Percentiles rank a stretch among this genome's conserved stretches.
phyloP scores from a whole-genome alignment of 1,140 invertebrate genomes.

The honey bee (Apis mellifera) region Amel_HAv3.1 CM009932.2:10101001-10101500 shows the following conservation, averaged over 20 bases:
- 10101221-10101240: neutral
- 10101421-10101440: too few species aligned
- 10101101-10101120: slow-evolving; percentile 56
- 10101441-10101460: slow-evolving; percentile 55
- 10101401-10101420: too few species aligned
- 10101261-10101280: slow-evolving; percentile 59
- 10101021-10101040: too few species aligned
- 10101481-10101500: too few species aligned
- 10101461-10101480: too few species aligned
- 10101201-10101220: slow-evolving; percentile 43
- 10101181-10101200: slow-evolving; percentile 59
- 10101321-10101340: neutral
- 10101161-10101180: slow-evolving; percentile 63
- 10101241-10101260: neutral
- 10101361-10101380: neutral
- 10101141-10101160: slow-evolving; percentile 49
- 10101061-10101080: slow-evolving; percentile 44
- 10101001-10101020: neutral
- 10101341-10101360: neutral
- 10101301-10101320: slow-evolving; percentile 54
- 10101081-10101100: slow-evolving; percentile 48
- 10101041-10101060: slow-evolving; percentile 1
- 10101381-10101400: slow-evolving; percentile 37
- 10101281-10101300: slow-evolving; percentile 63
- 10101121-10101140: slow-evolving; percentile 52